Evolutionary conservation across 2,888 invertebrate genomes (phyloP).

Genomic region (Epistrophella euchroma): DNA sequence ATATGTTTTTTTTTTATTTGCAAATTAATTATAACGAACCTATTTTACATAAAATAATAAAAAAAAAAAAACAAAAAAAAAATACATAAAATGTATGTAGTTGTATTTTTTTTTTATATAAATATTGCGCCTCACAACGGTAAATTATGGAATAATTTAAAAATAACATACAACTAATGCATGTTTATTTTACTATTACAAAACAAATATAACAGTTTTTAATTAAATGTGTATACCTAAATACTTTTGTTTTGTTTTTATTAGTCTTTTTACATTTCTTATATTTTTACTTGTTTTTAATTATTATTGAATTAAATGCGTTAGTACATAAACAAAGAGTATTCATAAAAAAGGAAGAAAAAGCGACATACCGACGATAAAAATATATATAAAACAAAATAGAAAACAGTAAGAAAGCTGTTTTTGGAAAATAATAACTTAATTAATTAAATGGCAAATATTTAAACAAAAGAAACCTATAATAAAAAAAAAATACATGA

Average conservation of each 20-base stretch:
- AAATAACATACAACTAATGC: constrained; percentile 26
- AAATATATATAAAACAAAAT: neutral
- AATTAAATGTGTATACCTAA: constrained; percentile 31
- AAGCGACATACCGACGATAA: constrained; percentile 67
- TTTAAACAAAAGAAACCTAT: neutral
- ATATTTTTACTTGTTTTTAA: constrained; percentile 45
- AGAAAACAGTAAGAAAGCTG: constrained; percentile 10
- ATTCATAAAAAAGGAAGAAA: constrained; percentile 41
- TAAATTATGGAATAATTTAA: constrained; percentile 37
- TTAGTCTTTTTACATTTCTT: constrained; percentile 41
- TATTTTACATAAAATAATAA: constrained; percentile 41
- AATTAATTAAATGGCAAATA: constrained; percentile 12
- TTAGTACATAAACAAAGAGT: constrained; percentile 53
- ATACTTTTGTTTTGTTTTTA: constrained; percentile 28
- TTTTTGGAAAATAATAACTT: constrained; percentile 6
- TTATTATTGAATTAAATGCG: constrained; percentile 52
- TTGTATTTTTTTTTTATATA: constrained; percentile 18
- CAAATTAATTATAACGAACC: constrained; percentile 38
- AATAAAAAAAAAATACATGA: constrained; percentile 25
- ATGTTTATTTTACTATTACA: constrained; percentile 45
- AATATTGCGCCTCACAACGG: constrained; percentile 17
- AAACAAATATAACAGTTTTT: neutral
- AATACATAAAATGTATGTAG: constrained; percentile 37
- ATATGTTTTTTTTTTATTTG: constrained; percentile 73
- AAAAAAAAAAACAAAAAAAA: neutral